Evolutionary conservation across 2,888 invertebrate species (phyloP).

Genomic region (Stratiomys singularior): DNA sequence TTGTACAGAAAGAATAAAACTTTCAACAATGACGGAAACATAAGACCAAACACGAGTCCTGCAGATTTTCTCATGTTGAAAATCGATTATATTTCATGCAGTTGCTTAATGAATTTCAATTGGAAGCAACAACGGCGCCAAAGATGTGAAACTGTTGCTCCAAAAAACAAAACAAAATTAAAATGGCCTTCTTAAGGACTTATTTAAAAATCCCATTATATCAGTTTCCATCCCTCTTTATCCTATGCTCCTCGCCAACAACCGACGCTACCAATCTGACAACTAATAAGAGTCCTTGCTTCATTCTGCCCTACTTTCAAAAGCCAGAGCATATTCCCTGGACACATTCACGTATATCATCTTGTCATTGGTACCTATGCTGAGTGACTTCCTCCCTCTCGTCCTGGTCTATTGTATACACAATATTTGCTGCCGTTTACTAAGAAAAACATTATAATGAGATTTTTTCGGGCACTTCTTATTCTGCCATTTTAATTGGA

Average conservation of each 20-base stretch:
- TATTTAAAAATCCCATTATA: constrained; percentile 52
- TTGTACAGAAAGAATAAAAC: too few relatives aligned
- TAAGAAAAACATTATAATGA: constrained; percentile 51
- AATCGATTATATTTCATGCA: too few relatives aligned
- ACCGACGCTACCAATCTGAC: constrained; percentile 4
- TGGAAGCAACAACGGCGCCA: too few relatives aligned
- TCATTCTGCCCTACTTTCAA: not conserved
- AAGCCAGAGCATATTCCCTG: not conserved
- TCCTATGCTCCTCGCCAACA: not conserved
- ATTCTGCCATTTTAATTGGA: constrained; percentile 50
- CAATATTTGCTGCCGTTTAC: constrained; percentile 45
- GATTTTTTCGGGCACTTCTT: constrained; percentile 51
- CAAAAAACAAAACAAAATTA: too few relatives aligned
- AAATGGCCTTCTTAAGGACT: constrained; percentile 45
- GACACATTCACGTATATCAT: constrained; percentile 19
- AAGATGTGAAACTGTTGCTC: too few relatives aligned
- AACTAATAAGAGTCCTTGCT: constrained; percentile 15
- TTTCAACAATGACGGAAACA: too few relatives aligned
- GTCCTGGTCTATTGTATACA: not conserved
- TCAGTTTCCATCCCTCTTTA: constrained; percentile 32
- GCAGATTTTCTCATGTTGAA: too few relatives aligned
- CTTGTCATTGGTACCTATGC: not conserved
- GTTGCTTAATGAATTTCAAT: too few relatives aligned
- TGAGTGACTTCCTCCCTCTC: not conserved
- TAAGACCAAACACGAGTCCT: too few relatives aligned